Percentiles rank a stretch among this genome's conserved stretches.
Conservation (phyloP, 2,888 invertebrate genomes). For the Rugalucina vietnamica region DNA sequence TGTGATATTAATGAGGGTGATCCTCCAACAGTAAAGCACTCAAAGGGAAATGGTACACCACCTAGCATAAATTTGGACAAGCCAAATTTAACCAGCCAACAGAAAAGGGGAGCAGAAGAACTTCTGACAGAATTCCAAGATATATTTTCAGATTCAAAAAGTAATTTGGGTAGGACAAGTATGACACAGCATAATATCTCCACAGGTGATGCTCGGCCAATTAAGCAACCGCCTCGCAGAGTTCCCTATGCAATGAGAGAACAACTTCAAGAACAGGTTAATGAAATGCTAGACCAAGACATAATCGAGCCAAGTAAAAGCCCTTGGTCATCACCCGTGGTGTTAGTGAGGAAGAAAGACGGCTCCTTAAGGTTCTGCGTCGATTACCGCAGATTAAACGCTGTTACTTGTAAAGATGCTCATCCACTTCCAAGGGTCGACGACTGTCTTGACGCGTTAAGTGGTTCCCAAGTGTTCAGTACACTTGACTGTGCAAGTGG, state of each 20-base stretch:
- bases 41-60: no score
- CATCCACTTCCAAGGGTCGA: conserved; percentile 48
- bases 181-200: conserved; percentile 51
- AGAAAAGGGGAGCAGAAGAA: no score
- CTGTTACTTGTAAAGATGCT: conserved; percentile 45
- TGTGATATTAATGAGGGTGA: no score
- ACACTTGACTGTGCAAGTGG: conserved; percentile 45
- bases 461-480: conserved; percentile 40
- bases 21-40: no score
- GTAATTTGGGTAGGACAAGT: conserved; percentile 37
- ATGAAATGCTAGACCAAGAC: conserved; percentile 43
- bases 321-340: conserved; percentile 44
- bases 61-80: no score
- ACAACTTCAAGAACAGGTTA: conserved; percentile 41
- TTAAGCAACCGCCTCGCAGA: conserved; percentile 48
- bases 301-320: conserved; percentile 51
- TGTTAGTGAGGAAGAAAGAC: conserved; percentile 39
- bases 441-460: conserved; percentile 42
- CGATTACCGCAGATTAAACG: conserved; percentile 43
- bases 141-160: conserved; percentile 30
- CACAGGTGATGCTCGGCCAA: conserved; percentile 42
- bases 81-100: no score
- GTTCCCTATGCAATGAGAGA: conserved; percentile 37
- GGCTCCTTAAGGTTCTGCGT: conserved; percentile 46
- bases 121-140: no score